Base-by-base conservation (phyloP, 2,797 vertebrate species). In the Parauchenoglanis punctatus region DNA sequence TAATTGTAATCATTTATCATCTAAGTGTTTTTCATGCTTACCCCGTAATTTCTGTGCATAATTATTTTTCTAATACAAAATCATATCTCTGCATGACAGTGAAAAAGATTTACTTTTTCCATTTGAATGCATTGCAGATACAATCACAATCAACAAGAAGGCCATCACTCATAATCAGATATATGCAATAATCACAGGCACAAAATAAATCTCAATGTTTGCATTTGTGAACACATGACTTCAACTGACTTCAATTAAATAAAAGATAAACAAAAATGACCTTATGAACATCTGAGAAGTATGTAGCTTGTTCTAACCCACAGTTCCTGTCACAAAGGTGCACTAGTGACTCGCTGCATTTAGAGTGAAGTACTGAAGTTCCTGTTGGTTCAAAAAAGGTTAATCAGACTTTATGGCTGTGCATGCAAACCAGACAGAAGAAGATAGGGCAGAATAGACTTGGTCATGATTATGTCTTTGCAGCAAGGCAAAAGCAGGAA, bases 1-100 rank as follows among this genome's bases (percentile, higher is more conserved):
- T 88, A 88, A 85, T 83, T 88, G 80, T 83, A 86, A 86, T 85
- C 17, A n/a, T 87, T 87, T 81, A 68, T 88, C 67, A 88, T 78
- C 31, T 61, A 54, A 81, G 63, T 82, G 49, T 28, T 81, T 44
- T 82, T 88, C 58, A 67, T 82, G 84, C 70, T 76, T 83, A 83
- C 49, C 49, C 84, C 28, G 17, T 85, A 54, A 40, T 86, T 46
- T 52, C 56, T 52, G 83, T 76, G 46, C 70, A 83, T 85, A 83
- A 77, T 82, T 58, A 81, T 61, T 83, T 49, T 31, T 72, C 52
- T 85, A 81, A 73, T 81, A 40, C 72, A 40, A 84, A 80, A 85
- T 84, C 59, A 70, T 72, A 59, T 46, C 75, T 85, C 76, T 88
- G 76, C 28, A 80, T 65, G 73, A 78, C 17, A 59, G 44, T 56